Evolutionary conservation across 2,888 invertebrate genomes (phyloP), one percentile per base, ranked within the genome.

Genomic region (Chelonus formosanus): DNA sequence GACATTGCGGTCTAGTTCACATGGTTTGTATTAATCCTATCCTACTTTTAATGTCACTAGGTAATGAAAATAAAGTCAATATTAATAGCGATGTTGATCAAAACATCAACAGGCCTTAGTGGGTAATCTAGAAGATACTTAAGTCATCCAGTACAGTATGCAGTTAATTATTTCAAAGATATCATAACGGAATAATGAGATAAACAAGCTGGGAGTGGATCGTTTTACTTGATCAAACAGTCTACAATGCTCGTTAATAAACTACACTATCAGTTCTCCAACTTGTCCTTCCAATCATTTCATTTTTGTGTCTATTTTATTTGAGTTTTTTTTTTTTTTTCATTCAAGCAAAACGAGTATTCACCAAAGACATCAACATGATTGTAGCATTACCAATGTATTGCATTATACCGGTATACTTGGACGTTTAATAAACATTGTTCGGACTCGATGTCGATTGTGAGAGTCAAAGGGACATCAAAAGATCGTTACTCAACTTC

Each of bases 371-470:
- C 20, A 65, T 50, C 67, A 67, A 62, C 56, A 60, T 62, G 65
- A 61, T 67, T 67, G 63, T 61, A 62, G 63, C 65, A 63, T 65
- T 68, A 65, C 50, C 43, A 54, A 7, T 54, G 36, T 48, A 58
- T 62, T 63, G 64, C 63, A 50, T 67, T 65, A 69, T 40, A 40
- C 68, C 68, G 59, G 20, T 20, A 20, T 68, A 67, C 60, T 59
- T 36, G 20, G 61, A 57, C 63, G 52, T 67, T 67, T 61, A 55
- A 68, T 69, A 56, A 69, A 66, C 63, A 69, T 68, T 69, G 64
- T 59, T 68, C 64, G 47, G 20, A 5, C 61, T 34, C 40, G 50
- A 63, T 3, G 43, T 36, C 31, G 31, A 45, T 45, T 54, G 52
- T 65, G 36, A 44, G 50, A 40, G 60, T 31, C 35, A 56, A 10